Evolutionary conservation across 37 sponge, comb jelly and placozoan genomes (phyloP).

Genomic region (Diacarnus erythraeanus): DNA sequence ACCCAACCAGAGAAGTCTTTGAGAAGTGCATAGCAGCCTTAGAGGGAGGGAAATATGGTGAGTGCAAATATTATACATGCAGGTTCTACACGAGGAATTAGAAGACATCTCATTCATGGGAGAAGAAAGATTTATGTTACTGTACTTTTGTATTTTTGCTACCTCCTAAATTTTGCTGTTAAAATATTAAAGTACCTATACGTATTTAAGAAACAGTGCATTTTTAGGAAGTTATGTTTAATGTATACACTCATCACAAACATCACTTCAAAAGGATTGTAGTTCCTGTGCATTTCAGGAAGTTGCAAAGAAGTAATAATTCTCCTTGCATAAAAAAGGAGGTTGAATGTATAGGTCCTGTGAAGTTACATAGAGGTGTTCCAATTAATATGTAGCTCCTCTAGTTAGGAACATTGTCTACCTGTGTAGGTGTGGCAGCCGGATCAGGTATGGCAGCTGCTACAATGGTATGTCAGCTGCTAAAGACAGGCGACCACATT

Average conservation of each 20-base stretch:
- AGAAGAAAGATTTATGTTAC: too few species aligned
- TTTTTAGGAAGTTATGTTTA: not conserved
- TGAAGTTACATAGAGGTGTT: too few species aligned
- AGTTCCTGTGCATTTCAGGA: not conserved
- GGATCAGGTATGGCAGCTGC: slow-evolving; percentile 89
- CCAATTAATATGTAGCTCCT: too few species aligned
- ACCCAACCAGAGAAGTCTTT: slow-evolving; percentile 89
- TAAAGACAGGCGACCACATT: slow-evolving; percentile 90
- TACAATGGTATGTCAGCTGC: slow-evolving; percentile 54
- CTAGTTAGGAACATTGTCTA: not conserved
- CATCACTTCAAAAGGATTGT: not conserved
- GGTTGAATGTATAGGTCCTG: too few species aligned
- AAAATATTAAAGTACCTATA: not conserved
- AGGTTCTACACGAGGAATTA: too few species aligned
- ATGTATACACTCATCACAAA: not conserved
- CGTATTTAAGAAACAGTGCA: not conserved
- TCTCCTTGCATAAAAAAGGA: too few species aligned
- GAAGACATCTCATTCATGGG: too few species aligned
- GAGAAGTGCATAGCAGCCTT: slow-evolving; percentile 81
- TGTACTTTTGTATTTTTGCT: too few species aligned
- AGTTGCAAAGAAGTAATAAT: too few species aligned
- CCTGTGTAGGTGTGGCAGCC: slow-evolving; percentile 55
- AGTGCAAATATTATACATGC: too few species aligned
- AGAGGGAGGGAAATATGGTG: slow-evolving; percentile 89
- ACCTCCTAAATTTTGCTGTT: too few species aligned